These are phyloP conservation scores for Lasioglossum vierecki DNA, from an alignment of 2,888 invertebrate species.

Conservation along the genomic window DNA sequence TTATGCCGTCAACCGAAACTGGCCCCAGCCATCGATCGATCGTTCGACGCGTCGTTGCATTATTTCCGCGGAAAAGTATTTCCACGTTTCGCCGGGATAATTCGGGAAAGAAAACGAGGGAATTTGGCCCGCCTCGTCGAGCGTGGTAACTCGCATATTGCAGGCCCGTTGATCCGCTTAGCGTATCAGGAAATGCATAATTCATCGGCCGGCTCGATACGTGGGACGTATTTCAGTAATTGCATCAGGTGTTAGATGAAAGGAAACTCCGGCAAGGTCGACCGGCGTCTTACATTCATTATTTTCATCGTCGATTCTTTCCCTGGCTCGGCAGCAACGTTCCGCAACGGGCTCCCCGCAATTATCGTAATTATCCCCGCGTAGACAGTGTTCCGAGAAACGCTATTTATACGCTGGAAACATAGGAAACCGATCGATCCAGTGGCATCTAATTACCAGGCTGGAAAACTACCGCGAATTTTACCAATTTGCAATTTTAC, in stretches of 20 bases:
- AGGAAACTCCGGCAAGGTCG: constrained; percentile 56
- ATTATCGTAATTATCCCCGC: constrained; percentile 41
- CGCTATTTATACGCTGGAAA: constrained; percentile 2
- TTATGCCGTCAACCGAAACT: constrained; percentile 7
- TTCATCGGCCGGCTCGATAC: constrained; percentile 39
- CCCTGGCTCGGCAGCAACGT: neutral
- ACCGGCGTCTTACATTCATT: constrained; percentile 21
- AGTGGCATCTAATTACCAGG: neutral
- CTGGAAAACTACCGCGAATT: constrained; percentile 14
- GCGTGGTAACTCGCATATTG: constrained; percentile 21
- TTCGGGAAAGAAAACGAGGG: neutral
- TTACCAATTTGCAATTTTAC: neutral
- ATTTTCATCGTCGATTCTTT: constrained; percentile 38
- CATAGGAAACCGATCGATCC: constrained; percentile 17
- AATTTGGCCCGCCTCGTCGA: neutral
- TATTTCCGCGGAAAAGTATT: constrained; percentile 18
- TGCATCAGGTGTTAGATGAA: constrained; percentile 60
- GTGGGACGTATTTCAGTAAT: constrained; percentile 56
- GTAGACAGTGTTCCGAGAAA: constrained; percentile 3
- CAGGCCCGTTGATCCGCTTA: constrained; percentile 43
- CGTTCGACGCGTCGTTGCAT: constrained; percentile 15
- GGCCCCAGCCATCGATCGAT: constrained; percentile 20
- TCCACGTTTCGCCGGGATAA: neutral
- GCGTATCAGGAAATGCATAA: constrained; percentile 48
- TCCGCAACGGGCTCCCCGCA: neutral